Conservation (phyloP, 1,140 invertebrate genomes). For the Dermatophagoides farinae region DNA sequence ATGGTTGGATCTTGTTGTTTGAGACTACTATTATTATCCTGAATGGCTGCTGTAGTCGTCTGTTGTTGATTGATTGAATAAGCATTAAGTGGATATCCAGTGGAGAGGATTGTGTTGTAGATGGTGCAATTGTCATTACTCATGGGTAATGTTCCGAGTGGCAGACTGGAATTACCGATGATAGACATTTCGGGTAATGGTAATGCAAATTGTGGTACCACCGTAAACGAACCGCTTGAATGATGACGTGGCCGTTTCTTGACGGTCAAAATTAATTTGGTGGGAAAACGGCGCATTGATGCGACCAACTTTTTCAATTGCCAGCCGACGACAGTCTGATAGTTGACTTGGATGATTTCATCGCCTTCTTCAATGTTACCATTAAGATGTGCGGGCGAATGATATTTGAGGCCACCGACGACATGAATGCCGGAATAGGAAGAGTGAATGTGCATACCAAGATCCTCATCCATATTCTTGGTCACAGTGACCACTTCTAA, state of each 20-base stretch:
- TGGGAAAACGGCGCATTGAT: constrained; percentile 49
- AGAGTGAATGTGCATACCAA: constrained; percentile 58
- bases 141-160: background rate
- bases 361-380: constrained; percentile 77
- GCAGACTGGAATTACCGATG: constrained; percentile 14
- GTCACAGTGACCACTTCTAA: constrained; percentile 65
- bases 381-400: constrained; percentile 40
- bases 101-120: background rate
- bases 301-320: constrained; percentile 55
- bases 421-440: constrained; percentile 65
- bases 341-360: constrained; percentile 77
- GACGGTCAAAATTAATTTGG: constrained; percentile 55
- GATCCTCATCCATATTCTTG: constrained; percentile 28
- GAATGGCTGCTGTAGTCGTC: too few relatives aligned
- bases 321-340: constrained; percentile 78
- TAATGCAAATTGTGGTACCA: background rate
- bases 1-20: too few relatives aligned
- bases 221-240: background rate
- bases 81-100: background rate
- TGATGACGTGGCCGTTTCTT: constrained; percentile 57
- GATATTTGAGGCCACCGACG: constrained; percentile 55
- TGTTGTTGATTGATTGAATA: too few relatives aligned
- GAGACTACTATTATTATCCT: too few relatives aligned
- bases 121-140: background rate
- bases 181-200: constrained; percentile 30